These are phyloP conservation scores for Scylla paramamosain DNA, from an alignment of 1,140 invertebrate species.

Conservation along the genomic window DNA sequence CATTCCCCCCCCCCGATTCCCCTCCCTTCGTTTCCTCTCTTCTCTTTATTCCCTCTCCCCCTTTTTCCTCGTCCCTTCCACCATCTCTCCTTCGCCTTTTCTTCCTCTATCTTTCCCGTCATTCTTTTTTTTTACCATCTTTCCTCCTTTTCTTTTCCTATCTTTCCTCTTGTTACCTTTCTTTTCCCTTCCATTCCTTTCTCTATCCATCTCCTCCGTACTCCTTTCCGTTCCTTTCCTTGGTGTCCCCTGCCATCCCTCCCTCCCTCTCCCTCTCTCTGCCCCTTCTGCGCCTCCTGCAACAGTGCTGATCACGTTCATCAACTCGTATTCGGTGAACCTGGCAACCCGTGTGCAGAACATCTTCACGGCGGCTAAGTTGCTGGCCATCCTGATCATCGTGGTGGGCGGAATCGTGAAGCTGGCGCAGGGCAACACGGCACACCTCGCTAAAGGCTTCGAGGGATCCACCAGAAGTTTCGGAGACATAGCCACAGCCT, in stretches of 20 bases:
- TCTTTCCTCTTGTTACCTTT: not conserved
- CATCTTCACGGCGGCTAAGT: slow-evolving; percentile 92
- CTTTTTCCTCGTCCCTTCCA: not conserved
- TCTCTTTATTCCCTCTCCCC: not conserved
- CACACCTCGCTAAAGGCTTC: slow-evolving; percentile 89
- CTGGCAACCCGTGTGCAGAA: slow-evolving; percentile 94
- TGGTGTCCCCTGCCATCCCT: not conserved
- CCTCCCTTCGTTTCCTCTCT: not conserved
- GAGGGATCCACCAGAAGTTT: slow-evolving; percentile 86
- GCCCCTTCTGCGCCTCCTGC: not conserved
- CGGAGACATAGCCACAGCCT: slow-evolving; percentile 91
- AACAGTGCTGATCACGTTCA: slow-evolving; percentile 87
- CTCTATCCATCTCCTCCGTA: not conserved
- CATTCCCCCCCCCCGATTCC: not conserved
- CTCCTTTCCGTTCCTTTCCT: not conserved
- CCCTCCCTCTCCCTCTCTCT: not conserved
- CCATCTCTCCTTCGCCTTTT: not conserved
- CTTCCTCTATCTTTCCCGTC: not conserved
- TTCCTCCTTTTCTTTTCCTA: not conserved
- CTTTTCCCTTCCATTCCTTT: not conserved
- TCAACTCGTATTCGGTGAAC: slow-evolving; percentile 93
- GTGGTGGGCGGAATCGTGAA: slow-evolving; percentile 91
- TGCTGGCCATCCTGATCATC: slow-evolving; percentile 90
- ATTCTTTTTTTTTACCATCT: not conserved
- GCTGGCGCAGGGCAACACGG: slow-evolving; percentile 86